These are phyloP conservation scores for Cossypha polioptera DNA, from an alignment of 2,797 vertebrate species.

Conservation along the genomic window DNA sequence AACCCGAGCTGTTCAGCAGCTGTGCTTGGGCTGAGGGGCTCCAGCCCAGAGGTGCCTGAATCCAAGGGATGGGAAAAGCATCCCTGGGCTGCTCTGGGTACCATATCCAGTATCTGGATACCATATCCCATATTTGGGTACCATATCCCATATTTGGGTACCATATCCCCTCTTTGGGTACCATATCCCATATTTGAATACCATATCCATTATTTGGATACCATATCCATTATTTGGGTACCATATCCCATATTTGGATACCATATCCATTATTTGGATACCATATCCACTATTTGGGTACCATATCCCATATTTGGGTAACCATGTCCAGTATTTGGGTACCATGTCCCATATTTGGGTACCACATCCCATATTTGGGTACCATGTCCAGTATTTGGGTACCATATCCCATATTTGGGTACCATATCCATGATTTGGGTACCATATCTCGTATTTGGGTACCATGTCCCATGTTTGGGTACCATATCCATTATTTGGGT, in stretches of 20 bases:
- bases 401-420: neutral
- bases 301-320: no score
- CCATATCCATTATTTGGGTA: neutral
- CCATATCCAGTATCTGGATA: no score
- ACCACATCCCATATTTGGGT: no score
- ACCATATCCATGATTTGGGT: neutral
- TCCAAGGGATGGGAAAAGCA: neutral
- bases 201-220: neutral
- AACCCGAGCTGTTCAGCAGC: neutral
- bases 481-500: neutral
- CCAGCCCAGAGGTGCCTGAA: neutral
- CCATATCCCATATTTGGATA: neutral
- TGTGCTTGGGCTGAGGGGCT: neutral
- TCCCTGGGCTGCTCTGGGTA: neutral
- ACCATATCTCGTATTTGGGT: no score
- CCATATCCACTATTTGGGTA: neutral
- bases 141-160: no score
- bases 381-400: no score
- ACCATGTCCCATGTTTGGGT: no score
- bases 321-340: neutral
- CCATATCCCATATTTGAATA: neutral
- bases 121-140: no score
- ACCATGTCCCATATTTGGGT: neutral
- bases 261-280: neutral
- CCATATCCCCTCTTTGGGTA: neutral